Conservation (phyloP, 2,888 invertebrate species). For the Macrophya alboannulata region DNA sequence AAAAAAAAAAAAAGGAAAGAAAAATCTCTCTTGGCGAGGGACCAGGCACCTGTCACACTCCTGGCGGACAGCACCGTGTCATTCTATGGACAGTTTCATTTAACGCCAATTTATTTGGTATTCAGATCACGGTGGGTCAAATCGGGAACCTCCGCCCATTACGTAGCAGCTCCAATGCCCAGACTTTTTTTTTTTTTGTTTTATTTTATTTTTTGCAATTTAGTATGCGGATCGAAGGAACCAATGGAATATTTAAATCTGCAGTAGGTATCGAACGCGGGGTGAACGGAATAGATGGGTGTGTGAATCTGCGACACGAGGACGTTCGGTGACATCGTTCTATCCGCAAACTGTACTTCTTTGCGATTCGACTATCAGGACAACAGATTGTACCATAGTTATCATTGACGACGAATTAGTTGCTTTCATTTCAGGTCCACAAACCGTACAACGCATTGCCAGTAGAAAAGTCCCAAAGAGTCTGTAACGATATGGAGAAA, state of each 20-base stretch:
- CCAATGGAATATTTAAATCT: slow-evolving; percentile 41
- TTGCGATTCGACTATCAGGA: background rate
- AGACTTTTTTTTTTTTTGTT: background rate
- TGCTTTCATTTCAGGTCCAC: background rate
- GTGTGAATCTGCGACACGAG: slow-evolving; percentile 10
- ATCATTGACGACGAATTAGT: background rate
- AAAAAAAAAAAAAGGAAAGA: background rate
- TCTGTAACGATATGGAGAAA: too few relatives aligned
- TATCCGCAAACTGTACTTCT: background rate
- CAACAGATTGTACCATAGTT: background rate
- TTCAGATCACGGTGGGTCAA: slow-evolving; percentile 49
- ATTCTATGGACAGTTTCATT: slow-evolving; percentile 36
- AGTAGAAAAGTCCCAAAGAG: too few relatives aligned
- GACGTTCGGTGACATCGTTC: slow-evolving; percentile 30
- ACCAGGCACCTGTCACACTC: slow-evolving; percentile 36
- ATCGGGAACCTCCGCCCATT: slow-evolving; percentile 43
- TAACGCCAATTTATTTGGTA: slow-evolving; percentile 50
- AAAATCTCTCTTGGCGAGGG: slow-evolving; percentile 7
- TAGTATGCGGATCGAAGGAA: slow-evolving; percentile 41
- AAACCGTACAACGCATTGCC: too few relatives aligned
- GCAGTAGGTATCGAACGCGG: background rate
- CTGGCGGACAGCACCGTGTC: background rate
- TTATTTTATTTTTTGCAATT: background rate
- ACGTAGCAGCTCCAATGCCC: slow-evolving; percentile 4
- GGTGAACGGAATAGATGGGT: background rate